Conservation (phyloP, 2,113 vertebrate species). For the Albula goreensis region DNA sequence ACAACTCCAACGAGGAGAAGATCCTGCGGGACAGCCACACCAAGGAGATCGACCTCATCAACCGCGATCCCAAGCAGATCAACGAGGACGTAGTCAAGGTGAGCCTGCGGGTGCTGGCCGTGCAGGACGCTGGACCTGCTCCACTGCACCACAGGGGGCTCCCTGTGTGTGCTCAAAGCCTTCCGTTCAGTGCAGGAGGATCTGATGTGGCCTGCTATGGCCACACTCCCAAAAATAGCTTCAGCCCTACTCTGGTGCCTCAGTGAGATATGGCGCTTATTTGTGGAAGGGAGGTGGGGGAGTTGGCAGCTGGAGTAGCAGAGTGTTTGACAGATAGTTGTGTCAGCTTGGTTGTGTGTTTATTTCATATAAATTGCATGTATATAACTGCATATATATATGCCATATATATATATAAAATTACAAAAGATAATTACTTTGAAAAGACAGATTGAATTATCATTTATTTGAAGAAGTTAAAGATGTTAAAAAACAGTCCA, state of each 20-base stretch:
- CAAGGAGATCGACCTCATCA: conserved; percentile 92
- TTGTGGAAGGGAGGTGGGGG: conserved; percentile 57
- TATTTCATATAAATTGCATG: not conserved
- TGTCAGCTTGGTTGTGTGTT: conserved; percentile 37
- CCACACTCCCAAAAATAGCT: conserved; percentile 58
- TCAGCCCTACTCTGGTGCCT: conserved; percentile 51
- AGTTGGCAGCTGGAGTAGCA: too few relatives aligned
- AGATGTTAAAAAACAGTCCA: too few relatives aligned
- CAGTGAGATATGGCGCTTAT: conserved; percentile 55
- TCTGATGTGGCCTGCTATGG: conserved; percentile 24
- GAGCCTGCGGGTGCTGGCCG: conserved; percentile 16
- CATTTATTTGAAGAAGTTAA: too few relatives aligned
- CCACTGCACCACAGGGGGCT: not conserved
- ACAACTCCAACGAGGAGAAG: conserved; percentile 74
- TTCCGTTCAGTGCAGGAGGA: conserved; percentile 11
- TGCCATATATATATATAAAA: too few relatives aligned
- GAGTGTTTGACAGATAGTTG: conserved; percentile 43
- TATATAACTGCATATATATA: too few relatives aligned
- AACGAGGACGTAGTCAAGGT: conserved; percentile 93
- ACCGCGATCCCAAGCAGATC: conserved; percentile 89
- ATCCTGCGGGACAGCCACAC: conserved; percentile 83
- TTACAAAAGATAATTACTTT: too few relatives aligned
- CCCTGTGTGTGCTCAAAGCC: not conserved
- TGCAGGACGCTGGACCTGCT: not conserved
- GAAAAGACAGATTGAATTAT: too few relatives aligned